phyloP scores from a whole-genome alignment of 2,888 invertebrate genomes.

The Octodonta nipae region DNA sequence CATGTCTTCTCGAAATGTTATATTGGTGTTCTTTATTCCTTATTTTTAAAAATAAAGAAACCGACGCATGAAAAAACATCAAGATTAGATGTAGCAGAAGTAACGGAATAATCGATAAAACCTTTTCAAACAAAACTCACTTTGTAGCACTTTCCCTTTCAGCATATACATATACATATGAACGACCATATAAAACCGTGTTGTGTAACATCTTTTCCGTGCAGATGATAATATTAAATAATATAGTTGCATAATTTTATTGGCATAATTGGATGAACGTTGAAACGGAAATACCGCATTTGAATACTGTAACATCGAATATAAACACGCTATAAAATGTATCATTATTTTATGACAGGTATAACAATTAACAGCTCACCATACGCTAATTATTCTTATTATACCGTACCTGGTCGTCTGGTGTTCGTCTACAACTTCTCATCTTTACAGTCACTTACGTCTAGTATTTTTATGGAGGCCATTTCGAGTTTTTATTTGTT shows the following conservation, averaged over 20 bases:
- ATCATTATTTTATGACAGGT: constrained; percentile 29
- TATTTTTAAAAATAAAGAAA: no score
- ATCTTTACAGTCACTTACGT: constrained; percentile 16
- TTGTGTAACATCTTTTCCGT: no score
- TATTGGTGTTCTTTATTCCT: no score
- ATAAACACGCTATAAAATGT: constrained; percentile 29
- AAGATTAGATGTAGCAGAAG: no score
- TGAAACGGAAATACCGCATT: constrained; percentile 21
- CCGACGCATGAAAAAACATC: no score
- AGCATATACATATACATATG: no score
- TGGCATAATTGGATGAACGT: constrained; percentile 16
- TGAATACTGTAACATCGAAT: constrained; percentile 20
- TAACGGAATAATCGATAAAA: no score
- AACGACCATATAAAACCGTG: no score
- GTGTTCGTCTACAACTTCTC: constrained; percentile 16
- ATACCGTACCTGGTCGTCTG: constrained; percentile 19
- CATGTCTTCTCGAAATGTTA: no score
- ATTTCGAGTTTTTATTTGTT: constrained; percentile 33
- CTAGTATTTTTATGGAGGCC: constrained; percentile 27
- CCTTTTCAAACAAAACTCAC: no score
- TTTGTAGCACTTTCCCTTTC: no score
- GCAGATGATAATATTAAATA: no score
- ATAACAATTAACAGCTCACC: constrained; percentile 29
- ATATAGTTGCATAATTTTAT: constrained; percentile 16
- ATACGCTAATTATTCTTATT: constrained; percentile 29